phyloP scores from a whole-genome alignment of 2,888 invertebrate genomes.

The Girardia tigrina region DNA sequence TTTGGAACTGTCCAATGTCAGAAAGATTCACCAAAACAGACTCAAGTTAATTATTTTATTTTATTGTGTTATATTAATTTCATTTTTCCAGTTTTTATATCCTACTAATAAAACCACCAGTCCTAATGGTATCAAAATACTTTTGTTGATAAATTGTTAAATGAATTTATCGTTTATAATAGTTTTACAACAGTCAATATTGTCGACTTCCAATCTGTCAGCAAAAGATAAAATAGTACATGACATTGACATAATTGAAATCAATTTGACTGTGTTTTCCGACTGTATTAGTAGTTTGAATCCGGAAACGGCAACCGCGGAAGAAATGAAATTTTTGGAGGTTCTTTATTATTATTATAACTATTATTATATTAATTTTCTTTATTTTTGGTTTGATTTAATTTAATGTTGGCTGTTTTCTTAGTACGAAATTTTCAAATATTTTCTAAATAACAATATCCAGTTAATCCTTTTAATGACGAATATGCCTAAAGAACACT shows the following conservation, averaged over 20 bases:
- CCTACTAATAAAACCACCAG: not conserved
- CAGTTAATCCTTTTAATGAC: too few species aligned
- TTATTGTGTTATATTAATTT: not conserved
- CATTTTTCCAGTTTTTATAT: not conserved
- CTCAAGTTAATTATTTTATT: conserved; percentile 5
- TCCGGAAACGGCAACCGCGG: not conserved
- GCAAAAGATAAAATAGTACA: not conserved
- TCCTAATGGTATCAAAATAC: not conserved
- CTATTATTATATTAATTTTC: too few species aligned
- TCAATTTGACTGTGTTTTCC: not conserved
- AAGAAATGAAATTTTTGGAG: not conserved
- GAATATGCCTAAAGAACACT: too few species aligned
- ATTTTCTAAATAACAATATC: too few species aligned
- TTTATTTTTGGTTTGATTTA: too few species aligned
- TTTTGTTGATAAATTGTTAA: not conserved
- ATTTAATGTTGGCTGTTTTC: too few species aligned
- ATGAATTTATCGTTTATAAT: not conserved
- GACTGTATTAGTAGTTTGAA: not conserved
- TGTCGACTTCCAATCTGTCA: not conserved
- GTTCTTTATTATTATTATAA: not conserved
- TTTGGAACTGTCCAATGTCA: too few species aligned
- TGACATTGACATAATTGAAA: conserved; percentile 4
- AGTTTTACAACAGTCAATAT: not conserved
- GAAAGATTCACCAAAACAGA: not conserved
- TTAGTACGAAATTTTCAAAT: too few species aligned